These are phyloP conservation scores for Xiphorhynchus erythropygius DNA, from an alignment of 2,797 vertebrate species.

Conservation along the genomic window DNA sequence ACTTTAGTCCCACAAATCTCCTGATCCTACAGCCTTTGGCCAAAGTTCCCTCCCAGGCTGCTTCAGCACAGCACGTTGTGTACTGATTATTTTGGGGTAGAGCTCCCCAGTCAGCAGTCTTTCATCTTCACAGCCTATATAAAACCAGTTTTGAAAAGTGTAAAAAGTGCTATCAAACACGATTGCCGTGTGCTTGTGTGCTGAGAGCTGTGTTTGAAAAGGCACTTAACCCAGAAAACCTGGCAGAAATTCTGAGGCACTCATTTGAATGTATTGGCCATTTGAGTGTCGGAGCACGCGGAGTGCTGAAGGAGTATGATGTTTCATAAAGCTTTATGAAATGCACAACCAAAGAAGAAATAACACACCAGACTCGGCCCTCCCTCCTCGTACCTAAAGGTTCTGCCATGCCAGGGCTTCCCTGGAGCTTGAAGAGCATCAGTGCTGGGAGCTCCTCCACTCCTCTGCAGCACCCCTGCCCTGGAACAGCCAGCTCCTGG, in stretches of 20 bases:
- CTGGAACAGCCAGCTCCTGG: neutral
- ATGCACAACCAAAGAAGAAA: accelerated
- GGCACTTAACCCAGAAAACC: neutral
- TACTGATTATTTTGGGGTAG: neutral
- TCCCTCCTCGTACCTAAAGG: neutral
- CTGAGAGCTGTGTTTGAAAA: neutral
- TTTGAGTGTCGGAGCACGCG: neutral
- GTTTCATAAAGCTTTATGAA: neutral
- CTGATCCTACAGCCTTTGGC: neutral
- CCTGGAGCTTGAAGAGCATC: neutral
- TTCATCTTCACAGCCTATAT: neutral
- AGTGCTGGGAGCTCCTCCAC: neutral
- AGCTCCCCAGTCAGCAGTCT: neutral
- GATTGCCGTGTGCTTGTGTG: neutral
- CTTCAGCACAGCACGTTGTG: neutral
- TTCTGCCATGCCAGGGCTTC: accelerated
- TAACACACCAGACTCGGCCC: neutral
- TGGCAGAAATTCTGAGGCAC: neutral
- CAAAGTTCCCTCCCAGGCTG: neutral
- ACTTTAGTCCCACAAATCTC: conserved; percentile 9
- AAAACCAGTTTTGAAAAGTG: neutral
- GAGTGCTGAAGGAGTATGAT: neutral
- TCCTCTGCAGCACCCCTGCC: accelerated
- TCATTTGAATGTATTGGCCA: neutral
- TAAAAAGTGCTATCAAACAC: neutral